Evolutionary conservation across 2,797 vertebrate species (phyloP).

Genomic region (Mico argentatus): DNA sequence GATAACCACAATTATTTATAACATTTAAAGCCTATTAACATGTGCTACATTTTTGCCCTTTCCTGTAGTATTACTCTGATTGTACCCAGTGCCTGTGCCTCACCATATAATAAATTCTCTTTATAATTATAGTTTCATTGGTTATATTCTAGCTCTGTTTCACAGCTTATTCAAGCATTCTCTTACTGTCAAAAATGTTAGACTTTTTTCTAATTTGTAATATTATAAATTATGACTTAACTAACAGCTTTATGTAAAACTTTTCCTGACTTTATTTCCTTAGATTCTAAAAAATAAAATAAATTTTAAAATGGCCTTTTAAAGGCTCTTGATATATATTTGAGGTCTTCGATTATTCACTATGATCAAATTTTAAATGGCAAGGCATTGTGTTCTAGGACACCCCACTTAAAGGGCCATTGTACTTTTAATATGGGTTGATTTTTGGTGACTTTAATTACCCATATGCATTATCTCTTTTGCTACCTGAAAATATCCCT

Average conservation of each 20-base stretch:
- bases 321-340: not conserved
- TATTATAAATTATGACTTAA: slow-evolving; percentile 12
- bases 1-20: not conserved
- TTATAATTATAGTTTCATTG: not conserved
- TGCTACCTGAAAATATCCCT: not conserved
- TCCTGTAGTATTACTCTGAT: not conserved
- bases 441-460: not conserved
- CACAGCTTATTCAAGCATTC: slow-evolving; percentile 5
- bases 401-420: not conserved
- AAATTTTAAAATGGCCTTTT: not conserved
- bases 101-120: not conserved
- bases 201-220: slow-evolving; percentile 15
- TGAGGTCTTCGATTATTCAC: not conserved
- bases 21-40: not conserved
- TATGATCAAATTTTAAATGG: not conserved
- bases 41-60: not conserved
- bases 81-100: not conserved
- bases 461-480: not conserved
- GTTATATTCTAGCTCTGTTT: not conserved
- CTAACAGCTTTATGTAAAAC: not conserved
- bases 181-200: slow-evolving; percentile 7
- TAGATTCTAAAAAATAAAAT: slow-evolving; percentile 47
- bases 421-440: not conserved
- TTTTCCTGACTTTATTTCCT: slow-evolving; percentile 37
- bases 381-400: not conserved